These are phyloP conservation scores for Phyllopteryx taeniolatus DNA, from an alignment of 2,113 vertebrate genomes.

Conservation along the genomic window DNA sequence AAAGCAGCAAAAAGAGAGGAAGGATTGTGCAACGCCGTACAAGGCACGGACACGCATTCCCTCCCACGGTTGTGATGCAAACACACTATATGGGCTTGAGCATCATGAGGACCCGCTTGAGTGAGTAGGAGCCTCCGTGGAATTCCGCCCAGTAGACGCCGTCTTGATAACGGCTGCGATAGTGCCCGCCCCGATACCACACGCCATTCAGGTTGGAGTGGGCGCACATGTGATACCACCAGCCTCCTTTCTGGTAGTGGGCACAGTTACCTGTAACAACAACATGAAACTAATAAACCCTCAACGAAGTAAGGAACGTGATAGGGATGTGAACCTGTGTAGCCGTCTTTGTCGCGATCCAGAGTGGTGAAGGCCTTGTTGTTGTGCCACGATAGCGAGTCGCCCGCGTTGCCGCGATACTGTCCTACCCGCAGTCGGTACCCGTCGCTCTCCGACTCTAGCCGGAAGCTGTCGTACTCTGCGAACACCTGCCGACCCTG, in stretches of 20 bases:
- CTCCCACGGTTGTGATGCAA: background rate
- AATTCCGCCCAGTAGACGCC: constrained; percentile 90
- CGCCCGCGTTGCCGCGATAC: constrained; percentile 83
- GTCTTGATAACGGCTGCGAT: constrained; percentile 86
- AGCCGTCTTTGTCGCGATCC: constrained; percentile 83
- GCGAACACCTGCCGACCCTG: constrained; percentile 79
- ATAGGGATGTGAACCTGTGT: constrained; percentile 71
- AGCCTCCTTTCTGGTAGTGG: constrained; percentile 87
- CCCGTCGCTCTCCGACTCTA: constrained; percentile 84
- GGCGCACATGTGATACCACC: constrained; percentile 92
- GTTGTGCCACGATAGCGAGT: constrained; percentile 89
- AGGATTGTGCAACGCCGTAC: background rate
- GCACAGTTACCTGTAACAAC: constrained; percentile 83
- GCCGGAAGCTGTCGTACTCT: constrained; percentile 79
- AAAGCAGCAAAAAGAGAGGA: background rate
- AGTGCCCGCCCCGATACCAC: constrained; percentile 88
- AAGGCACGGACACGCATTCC: background rate
- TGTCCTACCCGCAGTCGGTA: constrained; percentile 84
- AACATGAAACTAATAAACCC: background rate
- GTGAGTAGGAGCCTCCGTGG: constrained; percentile 85
- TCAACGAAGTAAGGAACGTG: background rate
- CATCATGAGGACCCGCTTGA: constrained; percentile 84
- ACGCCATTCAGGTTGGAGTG: constrained; percentile 90
- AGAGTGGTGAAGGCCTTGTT: constrained; percentile 89
- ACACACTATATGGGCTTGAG: constrained; percentile 72